phyloP scores from a whole-genome alignment of 2,113 vertebrate species.

The Clarias magur region DNA sequence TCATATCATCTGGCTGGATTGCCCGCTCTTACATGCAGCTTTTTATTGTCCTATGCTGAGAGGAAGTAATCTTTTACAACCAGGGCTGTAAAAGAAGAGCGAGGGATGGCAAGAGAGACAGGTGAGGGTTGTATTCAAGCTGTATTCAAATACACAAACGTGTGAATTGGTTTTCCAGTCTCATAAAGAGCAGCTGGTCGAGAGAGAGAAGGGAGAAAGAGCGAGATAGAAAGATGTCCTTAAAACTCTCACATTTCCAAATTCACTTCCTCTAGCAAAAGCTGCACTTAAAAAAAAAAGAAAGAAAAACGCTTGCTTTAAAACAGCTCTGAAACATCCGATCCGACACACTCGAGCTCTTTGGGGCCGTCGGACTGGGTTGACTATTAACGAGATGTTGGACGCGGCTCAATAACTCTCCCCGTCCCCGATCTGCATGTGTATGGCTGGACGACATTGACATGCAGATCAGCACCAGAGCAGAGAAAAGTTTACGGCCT shows the following conservation, averaged over 20 bases:
- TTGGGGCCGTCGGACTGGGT: constrained; percentile 50
- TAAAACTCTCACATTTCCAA: neutral
- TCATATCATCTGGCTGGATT: neutral
- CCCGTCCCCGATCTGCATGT: constrained; percentile 76
- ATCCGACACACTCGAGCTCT: neutral
- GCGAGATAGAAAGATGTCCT: neutral
- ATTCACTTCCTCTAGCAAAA: neutral
- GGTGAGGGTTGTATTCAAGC: neutral
- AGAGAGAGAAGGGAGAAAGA: neutral
- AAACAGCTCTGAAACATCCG: neutral
- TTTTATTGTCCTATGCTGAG: constrained; percentile 10
- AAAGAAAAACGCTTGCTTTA: neutral
- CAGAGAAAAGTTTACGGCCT: constrained; percentile 48
- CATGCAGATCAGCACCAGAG: constrained; percentile 65
- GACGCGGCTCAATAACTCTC: constrained; percentile 74
- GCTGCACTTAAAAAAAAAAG: no score
- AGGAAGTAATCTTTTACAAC: constrained; percentile 23
- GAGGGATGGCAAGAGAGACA: neutral
- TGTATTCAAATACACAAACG: constrained; percentile 8
- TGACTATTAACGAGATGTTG: constrained; percentile 73
- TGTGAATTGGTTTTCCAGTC: constrained; percentile 21
- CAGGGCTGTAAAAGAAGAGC: neutral
- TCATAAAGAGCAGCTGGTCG: constrained; percentile 5
- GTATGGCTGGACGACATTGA: constrained; percentile 80
- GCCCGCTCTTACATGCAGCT: neutral